phyloP scores from a whole-genome alignment of 2,888 invertebrate genomes.

The Steromphala cineraria region DNA sequence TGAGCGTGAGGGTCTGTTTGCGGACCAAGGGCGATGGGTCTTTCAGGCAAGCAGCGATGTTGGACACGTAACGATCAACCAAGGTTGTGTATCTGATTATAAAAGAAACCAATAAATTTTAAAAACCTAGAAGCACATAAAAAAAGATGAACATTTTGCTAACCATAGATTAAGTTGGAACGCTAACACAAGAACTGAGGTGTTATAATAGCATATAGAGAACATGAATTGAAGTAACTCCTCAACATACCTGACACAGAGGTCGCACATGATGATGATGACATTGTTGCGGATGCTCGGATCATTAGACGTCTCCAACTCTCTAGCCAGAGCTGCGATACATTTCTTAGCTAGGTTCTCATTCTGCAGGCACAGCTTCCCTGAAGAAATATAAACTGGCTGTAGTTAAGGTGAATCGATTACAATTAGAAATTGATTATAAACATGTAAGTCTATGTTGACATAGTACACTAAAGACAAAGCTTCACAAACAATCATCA shows the following conservation, averaged over 20 bases:
- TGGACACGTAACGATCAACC: constrained; percentile 82
- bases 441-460: not conserved
- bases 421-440: not conserved
- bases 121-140: too few relatives aligned
- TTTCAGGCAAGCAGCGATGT: constrained; percentile 82
- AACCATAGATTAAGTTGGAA: too few relatives aligned
- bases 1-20: constrained; percentile 81
- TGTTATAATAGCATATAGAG: too few relatives aligned
- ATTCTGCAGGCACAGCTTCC: constrained; percentile 82
- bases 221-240: too few relatives aligned
- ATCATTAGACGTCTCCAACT: constrained; percentile 79
- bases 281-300: constrained; percentile 82
- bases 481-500: not conserved
- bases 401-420: too few relatives aligned
- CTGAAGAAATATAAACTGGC: constrained; percentile 56
- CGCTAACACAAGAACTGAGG: too few relatives aligned
- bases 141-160: too few relatives aligned
- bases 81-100: constrained; percentile 84
- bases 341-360: constrained; percentile 80
- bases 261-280: constrained; percentile 80
- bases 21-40: constrained; percentile 79
- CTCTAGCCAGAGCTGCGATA: constrained; percentile 80
- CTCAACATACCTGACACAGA: constrained; percentile 79
- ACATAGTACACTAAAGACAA: too few relatives aligned
- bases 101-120: too few relatives aligned